A percentile compares a stretch with the other conserved stretches of the same genome.
phyloP scores from a whole-genome alignment of 2,113 vertebrate genomes.

The Ictidomys tridecemlineatus region DNA sequence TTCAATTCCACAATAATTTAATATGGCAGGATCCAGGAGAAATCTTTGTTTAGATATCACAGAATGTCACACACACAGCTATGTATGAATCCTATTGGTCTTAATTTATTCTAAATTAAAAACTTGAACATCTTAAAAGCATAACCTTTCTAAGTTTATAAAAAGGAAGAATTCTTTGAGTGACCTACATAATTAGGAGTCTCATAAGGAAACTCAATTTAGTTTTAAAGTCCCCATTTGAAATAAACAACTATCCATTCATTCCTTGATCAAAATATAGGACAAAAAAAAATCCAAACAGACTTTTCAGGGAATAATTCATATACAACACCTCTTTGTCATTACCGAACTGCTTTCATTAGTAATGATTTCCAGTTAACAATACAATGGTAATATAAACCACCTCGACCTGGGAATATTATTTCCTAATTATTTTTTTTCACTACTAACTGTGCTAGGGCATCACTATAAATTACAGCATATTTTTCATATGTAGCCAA shows the following conservation, averaged over 20 bases:
- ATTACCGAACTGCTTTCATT: background rate
- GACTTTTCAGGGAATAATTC: background rate
- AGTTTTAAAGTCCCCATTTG: background rate
- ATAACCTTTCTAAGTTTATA: background rate
- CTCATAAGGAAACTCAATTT: conserved; percentile 39
- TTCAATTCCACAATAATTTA: background rate
- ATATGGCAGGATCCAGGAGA: background rate
- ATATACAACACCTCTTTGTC: background rate
- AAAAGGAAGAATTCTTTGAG: background rate
- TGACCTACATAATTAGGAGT: conserved; percentile 40
- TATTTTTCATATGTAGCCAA: background rate
- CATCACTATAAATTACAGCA: background rate
- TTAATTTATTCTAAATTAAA: conserved; percentile 35
- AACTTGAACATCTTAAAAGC: background rate
- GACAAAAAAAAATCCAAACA: background rate
- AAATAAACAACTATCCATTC: too few species aligned
- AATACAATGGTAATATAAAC: background rate
- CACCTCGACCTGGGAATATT: background rate
- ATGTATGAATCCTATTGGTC: background rate
- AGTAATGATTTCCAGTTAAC: background rate
- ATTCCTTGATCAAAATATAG: conserved; percentile 10
- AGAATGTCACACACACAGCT: background rate
- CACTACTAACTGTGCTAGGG: background rate
- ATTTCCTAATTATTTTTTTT: conserved; percentile 24
- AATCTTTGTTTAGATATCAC: background rate